phyloP scores from a whole-genome alignment of 2,797 vertebrate species.

The Mycteria americana region DNA sequence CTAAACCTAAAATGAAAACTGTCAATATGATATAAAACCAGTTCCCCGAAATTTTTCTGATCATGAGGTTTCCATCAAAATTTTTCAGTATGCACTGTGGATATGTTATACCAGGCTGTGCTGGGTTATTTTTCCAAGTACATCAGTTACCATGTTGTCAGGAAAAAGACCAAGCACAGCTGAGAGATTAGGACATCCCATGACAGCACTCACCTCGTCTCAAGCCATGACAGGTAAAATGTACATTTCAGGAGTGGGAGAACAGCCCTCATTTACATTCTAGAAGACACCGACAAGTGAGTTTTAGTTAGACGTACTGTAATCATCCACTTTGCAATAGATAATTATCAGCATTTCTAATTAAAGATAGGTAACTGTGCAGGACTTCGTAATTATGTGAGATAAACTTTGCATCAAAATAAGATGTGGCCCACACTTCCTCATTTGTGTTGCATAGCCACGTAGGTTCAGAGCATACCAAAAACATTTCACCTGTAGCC shows the following conservation, averaged over 20 bases:
- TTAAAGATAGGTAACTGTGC: not conserved
- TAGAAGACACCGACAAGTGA: not conserved
- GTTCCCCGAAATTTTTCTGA: not conserved
- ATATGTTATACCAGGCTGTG: not conserved
- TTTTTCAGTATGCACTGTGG: too few species aligned
- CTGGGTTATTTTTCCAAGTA: not conserved
- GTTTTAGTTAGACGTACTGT: not conserved
- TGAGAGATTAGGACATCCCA: not conserved
- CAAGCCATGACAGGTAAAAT: not conserved
- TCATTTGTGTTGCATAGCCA: not conserved
- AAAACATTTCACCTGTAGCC: not conserved
- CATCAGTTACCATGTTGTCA: not conserved
- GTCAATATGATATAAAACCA: not conserved
- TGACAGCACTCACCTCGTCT: not conserved
- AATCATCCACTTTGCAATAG: conserved; percentile 30
- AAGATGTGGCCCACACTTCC: not conserved
- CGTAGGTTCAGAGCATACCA: not conserved
- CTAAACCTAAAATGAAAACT: not conserved
- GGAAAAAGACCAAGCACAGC: not conserved
- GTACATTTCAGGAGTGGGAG: not conserved
- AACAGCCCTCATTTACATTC: conserved; percentile 23
- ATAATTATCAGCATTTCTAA: not conserved
- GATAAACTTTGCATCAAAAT: conserved; percentile 2
- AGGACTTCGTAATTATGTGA: not conserved
- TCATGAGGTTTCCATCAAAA: not conserved